A percentile compares a stretch with the other conserved stretches of the same genome.
Evolutionary conservation across 2,888 invertebrate genomes (phyloP).

Genomic region (Antheraea assamensis): DNA sequence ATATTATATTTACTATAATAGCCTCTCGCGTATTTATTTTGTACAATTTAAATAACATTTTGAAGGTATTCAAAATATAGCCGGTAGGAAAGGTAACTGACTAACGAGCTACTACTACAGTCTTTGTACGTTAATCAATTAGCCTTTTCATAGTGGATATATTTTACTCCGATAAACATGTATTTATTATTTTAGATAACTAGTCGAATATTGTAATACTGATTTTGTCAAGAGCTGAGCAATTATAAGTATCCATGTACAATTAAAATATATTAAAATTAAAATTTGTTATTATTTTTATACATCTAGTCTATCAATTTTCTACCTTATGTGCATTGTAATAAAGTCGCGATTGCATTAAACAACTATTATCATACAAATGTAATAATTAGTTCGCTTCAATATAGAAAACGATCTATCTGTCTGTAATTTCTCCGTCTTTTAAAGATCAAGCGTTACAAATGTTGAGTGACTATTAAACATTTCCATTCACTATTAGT

Average conservation of each 20-base stretch:
- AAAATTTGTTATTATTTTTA: background rate
- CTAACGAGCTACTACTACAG: too few relatives aligned
- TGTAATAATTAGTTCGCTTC: background rate
- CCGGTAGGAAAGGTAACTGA: too few relatives aligned
- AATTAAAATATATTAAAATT: background rate
- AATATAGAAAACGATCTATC: background rate
- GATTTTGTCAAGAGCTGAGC: background rate
- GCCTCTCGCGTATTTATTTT: too few relatives aligned
- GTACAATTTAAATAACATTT: too few relatives aligned
- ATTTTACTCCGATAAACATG: background rate
- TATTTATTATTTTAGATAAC: background rate
- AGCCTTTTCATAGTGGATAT: too few relatives aligned
- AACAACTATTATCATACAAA: background rate
- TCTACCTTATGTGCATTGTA: background rate
- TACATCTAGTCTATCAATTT: background rate
- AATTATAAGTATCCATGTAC: background rate
- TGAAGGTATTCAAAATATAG: too few relatives aligned
- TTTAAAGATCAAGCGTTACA: slow-evolving; percentile 3
- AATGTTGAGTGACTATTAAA: slow-evolving; percentile 2
- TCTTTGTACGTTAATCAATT: too few relatives aligned
- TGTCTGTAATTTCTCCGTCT: background rate
- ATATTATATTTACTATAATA: too few relatives aligned
- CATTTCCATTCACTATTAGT: background rate
- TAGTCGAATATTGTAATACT: background rate
- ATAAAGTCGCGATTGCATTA: too few relatives aligned